phyloP scores from a whole-genome alignment of 1,140 invertebrate genomes.

The Potamilus streckersoni region DNA sequence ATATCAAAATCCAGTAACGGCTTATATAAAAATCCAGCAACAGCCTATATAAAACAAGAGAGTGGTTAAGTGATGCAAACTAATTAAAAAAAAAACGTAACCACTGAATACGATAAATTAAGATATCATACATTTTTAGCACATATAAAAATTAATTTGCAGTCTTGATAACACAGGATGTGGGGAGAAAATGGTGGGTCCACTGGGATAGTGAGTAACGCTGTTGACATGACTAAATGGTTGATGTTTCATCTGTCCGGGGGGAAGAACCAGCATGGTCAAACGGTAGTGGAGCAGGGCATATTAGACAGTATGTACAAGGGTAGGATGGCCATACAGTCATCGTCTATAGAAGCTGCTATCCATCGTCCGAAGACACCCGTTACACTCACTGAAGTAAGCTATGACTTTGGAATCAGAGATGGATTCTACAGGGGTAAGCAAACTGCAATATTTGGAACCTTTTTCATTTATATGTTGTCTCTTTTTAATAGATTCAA shows the following conservation, averaged over 20 bases:
- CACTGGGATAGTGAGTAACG: conserved; percentile 25
- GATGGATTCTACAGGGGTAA: conserved; percentile 32
- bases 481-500: too few species aligned
- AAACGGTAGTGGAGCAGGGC: neutral
- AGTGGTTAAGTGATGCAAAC: neutral
- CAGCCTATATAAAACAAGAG: too few species aligned
- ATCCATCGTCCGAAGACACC: conserved; percentile 21
- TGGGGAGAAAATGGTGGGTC: conserved; percentile 28
- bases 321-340: conserved; percentile 20
- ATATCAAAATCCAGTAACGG: neutral
- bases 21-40: too few species aligned
- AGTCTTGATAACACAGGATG: conserved; percentile 14
- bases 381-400: conserved; percentile 16
- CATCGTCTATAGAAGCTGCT: conserved; percentile 18
- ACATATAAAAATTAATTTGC: neutral
- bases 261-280: conserved; percentile 20
- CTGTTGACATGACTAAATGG: conserved; percentile 33
- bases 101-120: neutral
- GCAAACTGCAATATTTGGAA: neutral
- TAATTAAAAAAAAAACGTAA: neutral
- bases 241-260: conserved; percentile 28
- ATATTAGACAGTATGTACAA: conserved; percentile 14
- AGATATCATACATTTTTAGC: neutral
- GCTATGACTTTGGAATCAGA: conserved; percentile 25
- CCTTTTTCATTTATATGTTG: too few species aligned